A percentile compares a stretch with the other conserved stretches of the same genome.
phyloP scores from a whole-genome alignment of 35 echinoderm and acorn worm species.

The Holothuria glaberrima region DNA sequence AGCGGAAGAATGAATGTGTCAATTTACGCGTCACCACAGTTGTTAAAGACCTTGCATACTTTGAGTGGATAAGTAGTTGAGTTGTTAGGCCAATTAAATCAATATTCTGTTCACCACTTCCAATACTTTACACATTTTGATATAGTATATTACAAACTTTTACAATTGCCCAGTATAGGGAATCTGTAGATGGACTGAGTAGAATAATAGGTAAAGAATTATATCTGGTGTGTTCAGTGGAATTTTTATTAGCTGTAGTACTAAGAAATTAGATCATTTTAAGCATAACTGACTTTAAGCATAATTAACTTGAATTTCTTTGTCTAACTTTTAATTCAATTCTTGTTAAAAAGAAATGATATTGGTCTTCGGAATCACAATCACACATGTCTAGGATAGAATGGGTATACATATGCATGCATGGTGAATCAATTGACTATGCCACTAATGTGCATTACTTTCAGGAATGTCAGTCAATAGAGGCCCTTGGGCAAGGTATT shows the following conservation, averaged over 20 bases:
- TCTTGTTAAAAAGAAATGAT: background rate
- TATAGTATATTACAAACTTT: background rate
- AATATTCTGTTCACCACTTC: background rate
- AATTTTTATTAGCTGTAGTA: conserved; percentile 6
- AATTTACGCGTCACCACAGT: background rate
- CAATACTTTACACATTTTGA: conserved; percentile 8
- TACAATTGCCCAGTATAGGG: background rate
- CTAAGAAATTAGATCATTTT: background rate
- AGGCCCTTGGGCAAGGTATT: background rate
- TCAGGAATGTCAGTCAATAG: background rate
- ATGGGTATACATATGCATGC: background rate
- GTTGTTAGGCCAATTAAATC: background rate
- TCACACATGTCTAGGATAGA: background rate
- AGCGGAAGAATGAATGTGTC: conserved; percentile 1
- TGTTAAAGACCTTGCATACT: background rate
- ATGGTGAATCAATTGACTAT: background rate
- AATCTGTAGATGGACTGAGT: background rate
- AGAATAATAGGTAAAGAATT: background rate
- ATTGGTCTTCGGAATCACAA: conserved; percentile 3
- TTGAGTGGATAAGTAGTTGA: conserved; percentile 13
- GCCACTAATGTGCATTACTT: background rate
- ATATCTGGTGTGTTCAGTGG: background rate
- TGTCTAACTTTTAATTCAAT: background rate
- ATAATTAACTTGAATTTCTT: conserved; percentile 3
- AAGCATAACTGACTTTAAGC: background rate